Conservation (phyloP, 53 echinoderm and acorn worm genomes). For the Stichopus horrens region DNA sequence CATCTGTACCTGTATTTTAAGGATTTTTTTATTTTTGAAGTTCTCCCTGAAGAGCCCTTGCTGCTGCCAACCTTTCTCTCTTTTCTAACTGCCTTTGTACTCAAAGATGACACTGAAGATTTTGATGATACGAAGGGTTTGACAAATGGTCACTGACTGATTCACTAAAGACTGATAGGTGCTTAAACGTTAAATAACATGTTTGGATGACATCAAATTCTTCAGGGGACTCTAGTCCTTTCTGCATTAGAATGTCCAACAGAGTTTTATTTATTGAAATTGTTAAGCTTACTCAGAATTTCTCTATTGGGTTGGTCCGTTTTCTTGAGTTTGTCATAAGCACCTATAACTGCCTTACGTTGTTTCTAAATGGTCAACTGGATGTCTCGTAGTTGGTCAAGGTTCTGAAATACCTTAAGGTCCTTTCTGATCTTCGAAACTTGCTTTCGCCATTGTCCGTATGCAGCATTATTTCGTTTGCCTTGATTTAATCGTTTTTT, state of each 20-base stretch:
- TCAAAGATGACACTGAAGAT: not conserved
- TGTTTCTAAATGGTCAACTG: not conserved
- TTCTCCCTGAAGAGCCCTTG: not conserved
- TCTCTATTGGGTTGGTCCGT: not conserved
- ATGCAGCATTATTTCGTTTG: not conserved
- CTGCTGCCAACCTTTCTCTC: not conserved
- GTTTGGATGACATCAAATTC: not conserved
- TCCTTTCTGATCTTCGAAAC: not conserved
- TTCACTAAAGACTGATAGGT: conserved; percentile 6
- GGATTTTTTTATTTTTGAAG: not conserved
- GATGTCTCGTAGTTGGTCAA: not conserved
- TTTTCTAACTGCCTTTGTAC: not conserved
- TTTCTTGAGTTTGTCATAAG: not conserved
- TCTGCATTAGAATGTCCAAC: not conserved
- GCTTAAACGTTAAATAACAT: not conserved
- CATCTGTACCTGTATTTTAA: conserved; percentile 7
- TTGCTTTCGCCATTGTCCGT: not conserved
- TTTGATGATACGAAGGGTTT: not conserved
- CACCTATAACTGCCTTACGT: not conserved
- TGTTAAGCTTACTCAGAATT: not conserved
- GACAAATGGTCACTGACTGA: not conserved
- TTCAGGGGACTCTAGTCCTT: not conserved
- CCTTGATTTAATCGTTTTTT: too few species aligned
- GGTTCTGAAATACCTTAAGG: not conserved
- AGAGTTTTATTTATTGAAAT: not conserved